Base-by-base conservation (phyloP, 2,888 invertebrate genomes). In the Cerastis leucographa region DNA sequence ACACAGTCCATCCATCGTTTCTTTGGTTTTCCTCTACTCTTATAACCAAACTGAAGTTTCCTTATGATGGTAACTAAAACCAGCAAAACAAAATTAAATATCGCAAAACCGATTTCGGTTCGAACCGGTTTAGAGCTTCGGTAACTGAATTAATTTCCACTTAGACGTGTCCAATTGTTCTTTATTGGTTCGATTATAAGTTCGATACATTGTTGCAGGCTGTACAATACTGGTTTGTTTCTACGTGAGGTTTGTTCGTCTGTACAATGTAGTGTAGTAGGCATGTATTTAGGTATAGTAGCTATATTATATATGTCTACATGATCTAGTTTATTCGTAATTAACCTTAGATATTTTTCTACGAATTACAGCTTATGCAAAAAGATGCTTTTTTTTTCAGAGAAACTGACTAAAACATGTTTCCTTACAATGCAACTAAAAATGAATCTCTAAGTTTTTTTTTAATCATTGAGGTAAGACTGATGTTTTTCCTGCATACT, bases 141-240 rank as follows among this genome's bases (percentile, higher is more conserved):
- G 25, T 65, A 71, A 54, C 76, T 69, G 76, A 76, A 76, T 85
- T 71, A 74, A 85, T 74, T 76, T 69, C 76, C 67, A 66, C 69
- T 81, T 81, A 12, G 40, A 64, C 56, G 62, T 81, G 83, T 83
- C 83, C 85, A 85, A 85, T 71, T 70, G 74, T 64, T 76, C 76
- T 85, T 81, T 83, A 84, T 69, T 59, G 78, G 78, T 85, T 84
- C 61, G 67, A 59, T 76, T 71, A 72, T 59, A 81, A 62, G 70
- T 46, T 65, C 61, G 6, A 54, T 83, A 79, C 80, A 74, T 74
- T 79, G 71, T 81, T 84, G 80, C 80, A 42, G 1, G n/a, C 12
- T 5, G 62, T 66, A n/a, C 14, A 14, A 19, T 83, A 82, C 77
- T 66, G 76, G 76, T 82, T 82, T 73, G 19, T 40, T 29, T 6